Evolutionary conservation across 2,797 vertebrate genomes (phyloP).

Genomic region (Schizopygopsis pylzovi): DNA sequence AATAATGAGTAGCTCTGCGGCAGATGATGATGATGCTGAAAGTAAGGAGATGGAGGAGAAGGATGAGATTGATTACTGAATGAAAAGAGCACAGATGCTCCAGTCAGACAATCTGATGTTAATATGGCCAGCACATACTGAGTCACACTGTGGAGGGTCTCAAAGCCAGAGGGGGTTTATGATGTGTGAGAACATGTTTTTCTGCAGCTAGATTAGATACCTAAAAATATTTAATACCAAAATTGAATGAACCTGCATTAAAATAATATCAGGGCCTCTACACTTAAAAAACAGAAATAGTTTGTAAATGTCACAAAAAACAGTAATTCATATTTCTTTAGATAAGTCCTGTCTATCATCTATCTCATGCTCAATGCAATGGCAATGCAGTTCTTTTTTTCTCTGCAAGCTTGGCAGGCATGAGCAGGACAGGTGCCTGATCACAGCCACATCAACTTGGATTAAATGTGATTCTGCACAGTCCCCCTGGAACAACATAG

Average conservation of each 20-base stretch:
- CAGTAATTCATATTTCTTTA: background rate
- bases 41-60: constrained; percentile 11
- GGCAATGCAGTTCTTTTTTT: background rate
- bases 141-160: background rate
- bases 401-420: background rate
- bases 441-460: background rate
- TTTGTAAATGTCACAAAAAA: background rate
- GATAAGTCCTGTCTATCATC: background rate
- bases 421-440: background rate
- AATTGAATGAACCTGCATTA: background rate
- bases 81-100: constrained; percentile 34
- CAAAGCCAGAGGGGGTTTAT: constrained; percentile 18
- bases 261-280: background rate
- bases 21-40: constrained; percentile 1
- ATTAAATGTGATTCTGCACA: constrained; percentile 7
- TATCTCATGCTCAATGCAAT: background rate
- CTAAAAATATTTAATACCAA: background rate
- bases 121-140: constrained; percentile 14
- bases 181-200: background rate
- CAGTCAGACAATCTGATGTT: constrained; percentile 15
- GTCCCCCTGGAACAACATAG: background rate
- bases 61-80: background rate
- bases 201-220: background rate
- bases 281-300: background rate
- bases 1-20: constrained; percentile 19